Percentiles rank a stretch among this genome's conserved stretches.
These are phyloP conservation scores for Leptothorax acervorum DNA, from an alignment of 2,888 invertebrate species.

Conservation along the genomic window DNA sequence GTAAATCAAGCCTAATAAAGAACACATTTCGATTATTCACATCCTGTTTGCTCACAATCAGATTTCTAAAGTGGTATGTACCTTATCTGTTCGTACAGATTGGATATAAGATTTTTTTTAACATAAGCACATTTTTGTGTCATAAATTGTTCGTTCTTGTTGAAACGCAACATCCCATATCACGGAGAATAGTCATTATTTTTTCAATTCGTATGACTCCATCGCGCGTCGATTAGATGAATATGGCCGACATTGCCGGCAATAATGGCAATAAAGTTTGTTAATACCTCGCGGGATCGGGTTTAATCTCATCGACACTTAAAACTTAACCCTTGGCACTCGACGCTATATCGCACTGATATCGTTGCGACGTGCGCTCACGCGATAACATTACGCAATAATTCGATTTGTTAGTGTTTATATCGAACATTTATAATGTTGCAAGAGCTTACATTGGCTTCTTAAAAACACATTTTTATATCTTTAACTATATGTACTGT, in stretches of 20 bases:
- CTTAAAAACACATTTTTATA: background rate
- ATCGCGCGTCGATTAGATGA: background rate
- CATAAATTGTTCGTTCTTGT: background rate
- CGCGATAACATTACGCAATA: conserved; percentile 11
- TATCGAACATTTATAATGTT: background rate
- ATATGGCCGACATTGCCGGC: background rate
- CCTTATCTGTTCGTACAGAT: background rate
- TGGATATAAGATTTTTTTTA: background rate
- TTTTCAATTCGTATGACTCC: background rate
- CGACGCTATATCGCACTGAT: background rate
- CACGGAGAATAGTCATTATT: background rate
- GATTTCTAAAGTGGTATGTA: background rate
- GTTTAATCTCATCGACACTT: conserved; percentile 19
- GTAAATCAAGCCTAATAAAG: background rate
- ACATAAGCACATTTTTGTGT: background rate
- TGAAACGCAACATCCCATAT: background rate
- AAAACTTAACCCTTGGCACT: conserved; percentile 16
- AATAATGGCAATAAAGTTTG: conserved; percentile 13
- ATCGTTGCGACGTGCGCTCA: background rate
- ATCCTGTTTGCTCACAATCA: conserved; percentile 13
- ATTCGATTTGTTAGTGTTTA: background rate
- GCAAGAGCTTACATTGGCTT: background rate
- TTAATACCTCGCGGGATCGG: background rate
- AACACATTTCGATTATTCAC: background rate
- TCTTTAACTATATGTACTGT: background rate